Percentiles rank a stretch among this genome's conserved stretches.
Evolutionary conservation across 2,797 vertebrate genomes (phyloP).

Genomic region (Propithecus perrieri): DNA sequence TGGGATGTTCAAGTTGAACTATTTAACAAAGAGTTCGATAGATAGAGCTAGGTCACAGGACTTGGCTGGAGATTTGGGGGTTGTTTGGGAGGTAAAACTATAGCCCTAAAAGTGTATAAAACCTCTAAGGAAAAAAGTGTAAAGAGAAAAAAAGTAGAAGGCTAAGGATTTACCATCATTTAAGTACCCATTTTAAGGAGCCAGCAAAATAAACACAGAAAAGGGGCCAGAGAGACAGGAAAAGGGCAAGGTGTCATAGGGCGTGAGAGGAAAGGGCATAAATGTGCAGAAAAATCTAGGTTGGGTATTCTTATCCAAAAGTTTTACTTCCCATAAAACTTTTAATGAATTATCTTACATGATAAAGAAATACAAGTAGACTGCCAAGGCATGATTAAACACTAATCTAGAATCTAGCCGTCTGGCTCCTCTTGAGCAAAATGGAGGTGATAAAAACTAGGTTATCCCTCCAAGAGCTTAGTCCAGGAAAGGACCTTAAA

Average conservation of each 20-base stretch:
- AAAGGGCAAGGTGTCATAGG: background rate
- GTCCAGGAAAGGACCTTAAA: background rate
- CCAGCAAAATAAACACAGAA: background rate
- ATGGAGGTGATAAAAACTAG: background rate
- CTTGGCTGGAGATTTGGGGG: background rate
- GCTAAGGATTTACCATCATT: background rate
- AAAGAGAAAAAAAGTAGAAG: background rate
- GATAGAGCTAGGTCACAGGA: background rate
- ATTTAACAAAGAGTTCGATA: background rate
- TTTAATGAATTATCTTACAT: background rate
- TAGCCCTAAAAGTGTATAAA: conserved; percentile 5
- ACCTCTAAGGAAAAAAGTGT: background rate
- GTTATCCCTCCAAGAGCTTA: background rate
- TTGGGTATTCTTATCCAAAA: background rate
- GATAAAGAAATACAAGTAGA: background rate
- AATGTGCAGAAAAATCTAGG: background rate
- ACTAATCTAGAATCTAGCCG: background rate
- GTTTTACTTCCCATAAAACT: background rate
- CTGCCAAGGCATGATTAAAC: background rate
- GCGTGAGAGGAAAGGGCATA: background rate
- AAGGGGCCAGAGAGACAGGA: background rate
- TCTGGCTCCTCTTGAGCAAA: background rate
- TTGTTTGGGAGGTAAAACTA: background rate
- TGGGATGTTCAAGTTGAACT: background rate
- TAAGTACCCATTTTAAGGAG: background rate